Evolutionary conservation across 2,888 invertebrate genomes (phyloP), one percentile per base, ranked within the genome.

Genomic region (Pachycephus smyrnensis): DNA sequence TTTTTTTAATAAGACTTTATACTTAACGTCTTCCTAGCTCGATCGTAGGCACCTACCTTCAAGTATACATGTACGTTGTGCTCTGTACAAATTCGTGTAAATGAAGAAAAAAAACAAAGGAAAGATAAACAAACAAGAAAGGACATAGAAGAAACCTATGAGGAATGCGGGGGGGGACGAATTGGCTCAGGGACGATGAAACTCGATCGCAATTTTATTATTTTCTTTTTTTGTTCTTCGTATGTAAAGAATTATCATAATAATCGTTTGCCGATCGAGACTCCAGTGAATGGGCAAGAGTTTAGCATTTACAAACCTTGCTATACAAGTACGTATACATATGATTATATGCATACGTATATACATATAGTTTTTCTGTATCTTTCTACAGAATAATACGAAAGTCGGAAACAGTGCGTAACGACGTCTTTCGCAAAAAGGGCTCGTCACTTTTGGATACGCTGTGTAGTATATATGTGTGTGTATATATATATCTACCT

Each of bases 1-100:
- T 82, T 84, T 37, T 55, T 83, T 81, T 74, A 12, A 68, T 40
- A 33, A 37, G 73, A 33, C 71, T 32, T 31, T 71, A 71, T 31
- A 71, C 33, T n/a, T 33, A 71, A 23, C 23, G 31, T 31, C 31
- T 33, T 12, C 11, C 31, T 71, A 33, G 15, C 9, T 71, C 31
- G 15, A 32, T 31, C 12, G 71, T 71, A 71, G 71, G 33, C 71
- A 33, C 31, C 32, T 71, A 71, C 11, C 31, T 71, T 71, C 75
- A 77, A 75, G 74, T 75, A 73, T 78, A 73, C 74, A 81, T 78
- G 76, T 79, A 76, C 79, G 73, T 81, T 78, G 82, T 81, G 82
- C 81, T 84, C 86, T 87, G 86, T 87, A 87, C 87, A 87, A 84
- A 81, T 84, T 78, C 81, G 75, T 83, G 69, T 84, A 84, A 84